Evolutionary conservation across 2,113 vertebrate species (phyloP).

Genomic region (Nicator chloris): DNA sequence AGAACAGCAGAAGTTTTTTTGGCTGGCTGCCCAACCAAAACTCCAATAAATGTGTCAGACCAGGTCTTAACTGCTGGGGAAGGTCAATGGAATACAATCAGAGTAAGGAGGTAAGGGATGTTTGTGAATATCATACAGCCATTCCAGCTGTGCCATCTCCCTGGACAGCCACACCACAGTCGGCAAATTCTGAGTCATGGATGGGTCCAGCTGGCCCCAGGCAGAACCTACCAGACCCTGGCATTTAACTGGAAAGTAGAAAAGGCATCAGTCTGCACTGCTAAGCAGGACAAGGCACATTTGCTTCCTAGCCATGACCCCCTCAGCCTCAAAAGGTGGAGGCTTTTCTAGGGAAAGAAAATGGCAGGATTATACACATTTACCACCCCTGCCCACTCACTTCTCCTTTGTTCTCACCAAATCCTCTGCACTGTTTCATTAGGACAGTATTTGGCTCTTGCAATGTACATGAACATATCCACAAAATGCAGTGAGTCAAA

Average conservation of each 20-base stretch:
- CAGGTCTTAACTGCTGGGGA: neutral
- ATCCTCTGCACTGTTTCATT: neutral
- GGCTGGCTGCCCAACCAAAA: neutral
- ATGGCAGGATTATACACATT: neutral
- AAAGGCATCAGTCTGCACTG: neutral
- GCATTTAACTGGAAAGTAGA: neutral
- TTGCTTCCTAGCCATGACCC: neutral
- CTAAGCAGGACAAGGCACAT: neutral
- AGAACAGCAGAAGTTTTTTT: neutral
- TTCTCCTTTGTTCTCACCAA: neutral
- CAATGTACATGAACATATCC: neutral
- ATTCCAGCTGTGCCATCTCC: neutral
- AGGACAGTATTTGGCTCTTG: neutral
- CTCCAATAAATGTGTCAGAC: accelerated
- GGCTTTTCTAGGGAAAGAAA: neutral
- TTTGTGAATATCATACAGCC: neutral
- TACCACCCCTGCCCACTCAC: neutral
- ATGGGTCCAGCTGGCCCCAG: neutral
- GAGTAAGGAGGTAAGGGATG: neutral
- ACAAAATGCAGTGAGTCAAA: neutral
- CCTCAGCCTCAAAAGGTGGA: neutral
- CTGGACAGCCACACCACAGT: too few species aligned
- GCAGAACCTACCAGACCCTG: neutral
- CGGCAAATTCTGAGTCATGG: neutral
- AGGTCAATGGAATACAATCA: neutral